Base-by-base conservation (phyloP, 2,797 vertebrate genomes). In the Muscicapa striata region DNA sequence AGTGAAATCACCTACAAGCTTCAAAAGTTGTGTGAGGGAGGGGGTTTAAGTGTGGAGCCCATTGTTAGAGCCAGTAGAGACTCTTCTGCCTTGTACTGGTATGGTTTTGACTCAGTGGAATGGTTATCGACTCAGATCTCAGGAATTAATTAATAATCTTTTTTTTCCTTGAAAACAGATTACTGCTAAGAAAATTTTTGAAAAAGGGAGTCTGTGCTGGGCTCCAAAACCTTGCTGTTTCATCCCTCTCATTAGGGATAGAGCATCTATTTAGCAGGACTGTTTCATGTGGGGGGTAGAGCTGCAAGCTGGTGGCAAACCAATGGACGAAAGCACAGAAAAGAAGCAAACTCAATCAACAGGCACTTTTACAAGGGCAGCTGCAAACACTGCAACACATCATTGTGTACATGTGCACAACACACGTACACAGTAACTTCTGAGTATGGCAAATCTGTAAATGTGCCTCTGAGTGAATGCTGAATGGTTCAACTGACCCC, bases 391-490 rank as follows among this genome's bases (percentile, higher is more conserved):
- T 0, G 0, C n/a, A 87, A 15, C 30, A 49, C 32, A 23, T 43
- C 38, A n/a, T 57, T 15, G 7, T 6, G 24, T 52, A 57, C 15
- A 13, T 0, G 0, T n/a, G 55, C 38, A 54, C 0, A 0, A 30
- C 48, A 41, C 46, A 23, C 13, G 46, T 23, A 46, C 46, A 23
- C 0, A 0, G 63, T 0, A 0, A 48, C 43, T 87, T 45, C 38
- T 22, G 17, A 64, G 24, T 10, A 55, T 0, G 6, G 30, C 49
- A 88, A 32, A 64, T 19, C 66, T 2, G 7, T 27, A 67, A 72
- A 84, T 5, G 4, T 51, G 22, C 15, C 34, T 52, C 38, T 36
- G 41, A 77, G 43, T 13, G 21, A 84, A 83, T 46, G 30, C 18
- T 43, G 70, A 77, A 7, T 36, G 46, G 55, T 48, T 68, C 51